Conservation (phyloP, 2,797 vertebrate genomes). For the Bovichtus variegatus region DNA sequence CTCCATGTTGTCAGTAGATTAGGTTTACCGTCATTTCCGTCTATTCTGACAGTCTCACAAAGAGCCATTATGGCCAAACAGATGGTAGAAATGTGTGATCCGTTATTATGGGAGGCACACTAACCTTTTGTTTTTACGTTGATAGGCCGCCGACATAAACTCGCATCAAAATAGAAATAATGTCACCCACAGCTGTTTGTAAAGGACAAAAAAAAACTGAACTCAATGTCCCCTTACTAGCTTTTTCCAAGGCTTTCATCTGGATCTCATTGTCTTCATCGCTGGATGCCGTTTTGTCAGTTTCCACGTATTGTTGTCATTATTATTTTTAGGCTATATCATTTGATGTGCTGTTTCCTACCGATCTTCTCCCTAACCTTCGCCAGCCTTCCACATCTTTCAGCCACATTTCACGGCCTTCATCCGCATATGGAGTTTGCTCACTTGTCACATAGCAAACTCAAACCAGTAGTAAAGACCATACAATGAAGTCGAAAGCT, state of each 20-base stretch:
- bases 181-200: background rate
- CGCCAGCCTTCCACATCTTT: background rate
- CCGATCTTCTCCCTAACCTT: background rate
- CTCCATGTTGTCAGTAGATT: constrained; percentile 26
- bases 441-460: background rate
- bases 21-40: constrained; percentile 21
- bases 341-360: background rate
- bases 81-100: too few relatives aligned
- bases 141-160: too few relatives aligned
- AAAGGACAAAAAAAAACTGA: too few relatives aligned
- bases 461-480: background rate
- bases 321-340: background rate
- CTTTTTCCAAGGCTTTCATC: background rate
- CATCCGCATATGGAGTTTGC: background rate
- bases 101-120: constrained; percentile 1
- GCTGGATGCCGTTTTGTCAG: background rate
- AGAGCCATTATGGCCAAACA: background rate
- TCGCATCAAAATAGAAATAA: background rate
- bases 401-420: background rate
- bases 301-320: background rate
- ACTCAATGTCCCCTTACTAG: background rate
- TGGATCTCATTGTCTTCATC: background rate
- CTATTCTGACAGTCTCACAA: constrained; percentile 10
- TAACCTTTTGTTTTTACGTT: background rate
- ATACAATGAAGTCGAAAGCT: background rate